Base-by-base conservation (phyloP, 2,888 invertebrate species). In the Helobdella robusta region DNA sequence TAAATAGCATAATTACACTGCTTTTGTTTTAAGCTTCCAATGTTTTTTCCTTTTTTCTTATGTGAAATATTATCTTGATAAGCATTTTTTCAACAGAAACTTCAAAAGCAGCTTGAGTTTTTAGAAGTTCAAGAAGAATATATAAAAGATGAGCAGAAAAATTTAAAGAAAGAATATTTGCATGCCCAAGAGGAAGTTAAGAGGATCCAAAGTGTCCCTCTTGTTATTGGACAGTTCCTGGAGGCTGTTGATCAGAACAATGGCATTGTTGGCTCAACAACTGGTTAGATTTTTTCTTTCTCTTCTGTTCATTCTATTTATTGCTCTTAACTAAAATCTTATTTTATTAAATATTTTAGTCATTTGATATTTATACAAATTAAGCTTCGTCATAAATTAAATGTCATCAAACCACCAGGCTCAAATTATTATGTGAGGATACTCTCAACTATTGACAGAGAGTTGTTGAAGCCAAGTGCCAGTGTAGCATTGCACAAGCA, bases 211-310 rank as follows among this genome's bases (percentile, higher is more conserved):
- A 95, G 95, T 69, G 98, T 98, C 28, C 98, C 98, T 1, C 83
- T 98, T 64, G 97, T 98, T 0, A 98, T 98, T 78, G 98, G 98
- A 1, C 98, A 98, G 80, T 98, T 98, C 80, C 83, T 99, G 72
- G 98, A 98, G 82, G 97, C 98, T 68, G 95, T 99, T 44, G 98
- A 99, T 81, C 97, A 94, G 79, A 95, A 98, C 77, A 95, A 95
- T 70, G 98, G 97, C 68, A 98, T 98, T 80, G 97, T 98, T 68
- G 95, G 97, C 59, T 95, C 95, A 59, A 98, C 97, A 25, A 97
- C 97, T 44, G 84, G 84, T 83, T n/a, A n/a, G n/a, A n/a, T n/a
- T n/a, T n/a, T 70, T 65, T 28, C 25, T n/a, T 1, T 61, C 6
- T 40, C 11, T 40, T 40, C 44, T 18, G 44, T 40, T 11, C 18